These are phyloP conservation scores for Chymomyza fuscimana DNA, from an alignment of 2,888 invertebrate genomes.

Conservation along the genomic window DNA sequence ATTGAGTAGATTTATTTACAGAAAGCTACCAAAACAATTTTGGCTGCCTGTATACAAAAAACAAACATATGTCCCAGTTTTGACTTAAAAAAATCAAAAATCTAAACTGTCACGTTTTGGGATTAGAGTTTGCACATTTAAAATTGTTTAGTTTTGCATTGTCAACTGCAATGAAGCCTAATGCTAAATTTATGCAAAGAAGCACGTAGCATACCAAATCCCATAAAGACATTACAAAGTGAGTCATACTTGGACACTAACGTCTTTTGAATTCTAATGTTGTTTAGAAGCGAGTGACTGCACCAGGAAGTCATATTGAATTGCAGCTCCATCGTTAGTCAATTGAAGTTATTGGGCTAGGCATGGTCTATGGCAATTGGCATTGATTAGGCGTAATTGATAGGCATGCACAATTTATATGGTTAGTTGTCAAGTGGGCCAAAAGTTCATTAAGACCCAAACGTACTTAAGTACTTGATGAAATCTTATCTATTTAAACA, in stretches of 20 bases:
- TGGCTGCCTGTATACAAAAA: background rate
- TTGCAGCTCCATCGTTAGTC: constrained; percentile 32
- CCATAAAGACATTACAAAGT: constrained; percentile 42
- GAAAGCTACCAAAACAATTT: background rate
- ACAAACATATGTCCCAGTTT: background rate
- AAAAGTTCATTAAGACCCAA: constrained; percentile 57
- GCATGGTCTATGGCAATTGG: constrained; percentile 46
- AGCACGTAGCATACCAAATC: constrained; percentile 55
- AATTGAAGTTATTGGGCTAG: constrained; percentile 60
- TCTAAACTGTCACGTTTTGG: constrained; percentile 43
- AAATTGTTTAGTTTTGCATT: background rate
- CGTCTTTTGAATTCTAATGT: constrained; percentile 66
- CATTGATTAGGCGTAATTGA: constrained; percentile 48
- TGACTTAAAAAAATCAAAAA: constrained; percentile 2
- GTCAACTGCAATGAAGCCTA: constrained; percentile 39
- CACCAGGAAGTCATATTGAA: constrained; percentile 69
- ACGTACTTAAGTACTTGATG: background rate
- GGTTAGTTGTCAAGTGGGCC: constrained; percentile 54
- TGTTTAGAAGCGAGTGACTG: constrained; percentile 9
- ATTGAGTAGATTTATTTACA: no score
- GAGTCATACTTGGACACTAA: constrained; percentile 22
- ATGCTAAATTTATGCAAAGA: constrained; percentile 54
- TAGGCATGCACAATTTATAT: constrained; percentile 12
- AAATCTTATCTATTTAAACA: constrained; percentile 32
- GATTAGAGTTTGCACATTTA: constrained; percentile 15